Percentiles rank a stretch among this genome's conserved stretches.
Conservation (phyloP, 2,797 vertebrate species). For the Tarsius wallacei region DNA sequence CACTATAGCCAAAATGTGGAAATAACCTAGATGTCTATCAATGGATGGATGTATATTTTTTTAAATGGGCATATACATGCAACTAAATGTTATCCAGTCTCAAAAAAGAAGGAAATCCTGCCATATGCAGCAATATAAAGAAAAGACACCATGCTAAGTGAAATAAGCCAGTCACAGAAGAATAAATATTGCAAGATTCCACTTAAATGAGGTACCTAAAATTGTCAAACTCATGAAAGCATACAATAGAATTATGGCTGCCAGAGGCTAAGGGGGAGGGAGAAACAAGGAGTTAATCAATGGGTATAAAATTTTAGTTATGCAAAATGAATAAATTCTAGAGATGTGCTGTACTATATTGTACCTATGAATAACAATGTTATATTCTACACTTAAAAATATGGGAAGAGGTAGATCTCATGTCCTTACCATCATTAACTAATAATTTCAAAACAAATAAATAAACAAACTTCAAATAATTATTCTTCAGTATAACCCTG, state of each 20-base stretch:
- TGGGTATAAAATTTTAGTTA: neutral
- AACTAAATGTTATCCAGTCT: neutral
- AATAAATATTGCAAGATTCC: neutral
- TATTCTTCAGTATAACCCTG: neutral
- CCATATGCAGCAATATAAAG: neutral
- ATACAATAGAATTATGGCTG: neutral
- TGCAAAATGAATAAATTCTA: neutral
- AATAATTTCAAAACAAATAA: neutral
- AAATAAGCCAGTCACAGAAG: neutral
- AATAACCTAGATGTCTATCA: neutral
- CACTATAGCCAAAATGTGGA: neutral
- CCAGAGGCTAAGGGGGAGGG: neutral
- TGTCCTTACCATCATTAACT: neutral
- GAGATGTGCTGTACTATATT: neutral
- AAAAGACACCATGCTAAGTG: neutral
- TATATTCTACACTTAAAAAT: neutral
- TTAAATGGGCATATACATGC: neutral
- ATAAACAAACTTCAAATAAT: neutral
- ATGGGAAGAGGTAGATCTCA: neutral
- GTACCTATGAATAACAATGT: neutral
- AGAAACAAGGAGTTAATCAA: neutral
- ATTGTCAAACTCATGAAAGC: neutral
- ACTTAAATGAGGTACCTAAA: neutral
- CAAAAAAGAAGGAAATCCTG: neutral
- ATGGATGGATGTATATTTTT: neutral